These are phyloP conservation scores for Ischnura elegans DNA, from an alignment of 2,888 invertebrate species.

Conservation along the genomic window DNA sequence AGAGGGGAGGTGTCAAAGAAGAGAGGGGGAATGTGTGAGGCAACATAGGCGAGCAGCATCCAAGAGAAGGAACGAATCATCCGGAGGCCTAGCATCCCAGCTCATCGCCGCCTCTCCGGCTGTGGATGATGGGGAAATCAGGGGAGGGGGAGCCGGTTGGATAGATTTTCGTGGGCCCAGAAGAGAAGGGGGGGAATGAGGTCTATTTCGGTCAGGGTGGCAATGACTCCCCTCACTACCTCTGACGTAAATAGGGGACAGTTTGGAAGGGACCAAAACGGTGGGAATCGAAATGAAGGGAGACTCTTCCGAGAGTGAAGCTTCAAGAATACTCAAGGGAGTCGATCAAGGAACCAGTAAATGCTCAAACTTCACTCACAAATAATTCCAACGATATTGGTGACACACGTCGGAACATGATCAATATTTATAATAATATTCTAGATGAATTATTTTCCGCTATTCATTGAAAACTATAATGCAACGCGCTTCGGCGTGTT, in stretches of 20 bases:
- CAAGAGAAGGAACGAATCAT: no score
- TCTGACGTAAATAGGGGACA: constrained; percentile 4
- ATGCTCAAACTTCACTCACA: no score
- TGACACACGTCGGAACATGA: no score
- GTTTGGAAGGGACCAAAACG: neutral
- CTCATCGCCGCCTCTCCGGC: neutral
- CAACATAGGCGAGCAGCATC: no score
- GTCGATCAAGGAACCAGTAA: no score
- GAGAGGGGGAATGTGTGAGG: neutral
- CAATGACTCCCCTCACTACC: neutral
- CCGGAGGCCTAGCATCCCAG: neutral
- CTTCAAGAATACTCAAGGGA: no score
- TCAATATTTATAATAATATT: no score
- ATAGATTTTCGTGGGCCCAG: neutral
- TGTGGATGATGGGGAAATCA: neutral
- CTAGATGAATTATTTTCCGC: no score
- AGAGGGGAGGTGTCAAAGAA: neutral
- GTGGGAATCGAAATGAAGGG: neutral
- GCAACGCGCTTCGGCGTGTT: no score
- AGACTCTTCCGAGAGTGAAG: no score
- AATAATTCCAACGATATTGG: no score
- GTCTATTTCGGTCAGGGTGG: neutral
- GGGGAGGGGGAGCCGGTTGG: neutral
- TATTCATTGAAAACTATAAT: no score
- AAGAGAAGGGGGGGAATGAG: neutral